Evolutionary conservation across 2,888 invertebrate genomes (phyloP), one percentile per base, ranked within the genome.

Genomic region (Tryphoninae sp.): DNA sequence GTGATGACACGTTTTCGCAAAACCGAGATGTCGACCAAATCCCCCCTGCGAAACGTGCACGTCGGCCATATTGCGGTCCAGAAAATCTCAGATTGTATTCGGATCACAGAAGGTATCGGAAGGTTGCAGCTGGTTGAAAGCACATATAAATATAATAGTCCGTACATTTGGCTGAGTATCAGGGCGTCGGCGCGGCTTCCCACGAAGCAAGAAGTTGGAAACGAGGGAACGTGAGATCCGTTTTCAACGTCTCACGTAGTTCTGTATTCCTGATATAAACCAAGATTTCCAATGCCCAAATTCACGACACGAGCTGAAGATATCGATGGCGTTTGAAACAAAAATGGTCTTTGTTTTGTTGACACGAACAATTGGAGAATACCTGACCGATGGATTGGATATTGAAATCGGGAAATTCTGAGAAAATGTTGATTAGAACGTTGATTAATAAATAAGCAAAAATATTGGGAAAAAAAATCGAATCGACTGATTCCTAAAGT

Each of bases 251-350:
- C 78, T 58, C 78, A 1, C 1, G 2, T n/a, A 40, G 6, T 78
- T 51, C 19, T 74, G 53, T 0, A 1, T 26, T 79, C 73, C 65
- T 55, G 74, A 69, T 79, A 77, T 73, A 81, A 83, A 77, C 76
- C 23, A 79, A 81, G 83, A 81, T 83, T 83, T 83, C 77, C 83
- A 83, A 83, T 83, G 81, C 81, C 81, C 83, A 81, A 79, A 81
- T 83, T 81, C 81, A 83, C 74, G 81, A 74, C 78, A 61, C 45
- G 67, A 65, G 71, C 65, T 64, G 42, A 76, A 76, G 80, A 80
- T 80, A 80, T 80, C 80, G 80, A 81, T 77, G 77, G 77, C 80
- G 68, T 45, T 73, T 62, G 16, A 33, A 55, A 81, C 72, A 33
- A 40, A 45, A 80, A 61, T 68, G 49, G 55, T n/a, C 53, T 42